Evolutionary conservation across 92 coral and sea anemone genomes (phyloP).

Genomic region (Palythoa grandis): DNA sequence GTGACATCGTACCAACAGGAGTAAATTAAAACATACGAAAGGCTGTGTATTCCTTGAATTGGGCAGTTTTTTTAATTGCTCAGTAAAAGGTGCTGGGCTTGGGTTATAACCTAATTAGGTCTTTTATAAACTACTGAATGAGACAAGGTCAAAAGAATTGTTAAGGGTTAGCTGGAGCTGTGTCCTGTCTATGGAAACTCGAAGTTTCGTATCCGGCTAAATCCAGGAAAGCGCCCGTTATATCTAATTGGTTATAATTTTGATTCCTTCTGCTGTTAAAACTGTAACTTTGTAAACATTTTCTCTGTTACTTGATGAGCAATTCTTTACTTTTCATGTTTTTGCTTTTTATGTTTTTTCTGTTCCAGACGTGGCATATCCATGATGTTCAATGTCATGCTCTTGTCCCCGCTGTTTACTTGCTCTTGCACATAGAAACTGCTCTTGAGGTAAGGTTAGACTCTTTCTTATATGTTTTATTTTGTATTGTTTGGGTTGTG

Average conservation of each 20-base stretch:
- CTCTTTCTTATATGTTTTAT: neutral
- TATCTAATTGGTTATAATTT: no score
- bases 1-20: no score
- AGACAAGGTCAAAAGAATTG: no score
- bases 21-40: no score
- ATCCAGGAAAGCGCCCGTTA: no score
- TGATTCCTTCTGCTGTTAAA: neutral
- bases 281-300: neutral
- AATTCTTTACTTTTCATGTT: neutral
- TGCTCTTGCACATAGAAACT: neutral
- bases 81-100: no score
- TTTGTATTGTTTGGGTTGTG: neutral
- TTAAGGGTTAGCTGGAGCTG: neutral
- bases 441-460: constrained; percentile 10
- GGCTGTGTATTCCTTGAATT: no score
- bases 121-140: no score
- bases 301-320: neutral
- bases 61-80: no score
- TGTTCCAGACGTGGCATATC: constrained; percentile 20
- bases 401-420: constrained; percentile 37
- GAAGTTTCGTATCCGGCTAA: no score
- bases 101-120: no score
- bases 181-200: neutral
- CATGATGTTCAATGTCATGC: constrained; percentile 31
- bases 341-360: neutral